Conservation (phyloP, 2,888 invertebrate species). For the Cryptus armator region DNA sequence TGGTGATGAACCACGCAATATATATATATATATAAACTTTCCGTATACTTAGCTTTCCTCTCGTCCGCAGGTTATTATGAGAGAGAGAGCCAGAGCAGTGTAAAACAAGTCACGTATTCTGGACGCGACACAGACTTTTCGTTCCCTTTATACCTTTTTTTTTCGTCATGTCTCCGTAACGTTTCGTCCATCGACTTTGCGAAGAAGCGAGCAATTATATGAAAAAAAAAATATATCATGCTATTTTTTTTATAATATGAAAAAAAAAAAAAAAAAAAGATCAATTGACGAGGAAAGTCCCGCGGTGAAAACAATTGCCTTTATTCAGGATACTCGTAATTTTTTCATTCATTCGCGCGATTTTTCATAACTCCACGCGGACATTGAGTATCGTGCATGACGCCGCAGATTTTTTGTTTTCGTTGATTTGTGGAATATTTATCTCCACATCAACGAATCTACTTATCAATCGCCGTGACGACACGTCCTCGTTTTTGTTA, state of each 20-base stretch:
- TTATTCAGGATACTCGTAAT: no score
- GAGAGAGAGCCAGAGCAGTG: not conserved
- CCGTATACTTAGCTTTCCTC: not conserved
- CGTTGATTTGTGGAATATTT: not conserved
- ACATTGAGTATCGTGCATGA: no score
- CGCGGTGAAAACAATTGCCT: no score
- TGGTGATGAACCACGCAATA: constrained; percentile 1
- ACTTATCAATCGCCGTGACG: not conserved
- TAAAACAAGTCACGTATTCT: not conserved
- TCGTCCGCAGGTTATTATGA: not conserved
- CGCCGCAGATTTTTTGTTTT: no score
- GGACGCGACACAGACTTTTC: constrained; percentile 1
- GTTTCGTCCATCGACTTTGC: not conserved
- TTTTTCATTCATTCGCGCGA: no score
- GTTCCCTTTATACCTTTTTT: not conserved
- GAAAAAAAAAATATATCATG: no score
- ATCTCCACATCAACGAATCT: not conserved
- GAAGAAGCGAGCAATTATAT: not conserved
- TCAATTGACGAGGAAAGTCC: no score
- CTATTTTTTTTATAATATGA: no score
- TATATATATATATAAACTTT: not conserved
- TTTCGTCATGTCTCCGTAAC: not conserved
- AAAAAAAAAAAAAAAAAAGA: not conserved
- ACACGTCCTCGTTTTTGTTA: not conserved
- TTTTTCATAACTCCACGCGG: no score